These are phyloP conservation scores for Caenorhabditis sp. DNA, from an alignment of 2,888 invertebrate genomes.

Conservation along the genomic window DNA sequence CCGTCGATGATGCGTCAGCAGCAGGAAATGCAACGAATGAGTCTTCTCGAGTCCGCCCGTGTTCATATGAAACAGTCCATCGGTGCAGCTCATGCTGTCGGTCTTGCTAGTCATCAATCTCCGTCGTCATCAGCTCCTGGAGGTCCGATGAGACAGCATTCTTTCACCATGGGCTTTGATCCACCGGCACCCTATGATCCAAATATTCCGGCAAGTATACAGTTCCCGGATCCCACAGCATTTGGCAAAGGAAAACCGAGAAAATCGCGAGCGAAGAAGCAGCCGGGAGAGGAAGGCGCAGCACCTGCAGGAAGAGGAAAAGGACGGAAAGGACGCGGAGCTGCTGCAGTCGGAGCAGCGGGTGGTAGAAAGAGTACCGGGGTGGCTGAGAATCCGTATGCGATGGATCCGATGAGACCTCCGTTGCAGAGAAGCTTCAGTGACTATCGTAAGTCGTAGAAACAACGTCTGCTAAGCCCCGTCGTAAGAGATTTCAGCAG, in stretches of 20 bases:
- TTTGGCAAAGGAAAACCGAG: slow-evolving; percentile 38
- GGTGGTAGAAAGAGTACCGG: slow-evolving; percentile 59
- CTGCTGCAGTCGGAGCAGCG: slow-evolving; percentile 23
- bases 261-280: slow-evolving; percentile 42
- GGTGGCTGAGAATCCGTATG: slow-evolving; percentile 25
- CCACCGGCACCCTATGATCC: slow-evolving; percentile 55
- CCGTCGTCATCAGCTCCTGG: slow-evolving; percentile 11
- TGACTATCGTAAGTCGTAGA: slow-evolving; percentile 50
- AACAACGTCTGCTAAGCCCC: no score
- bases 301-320: slow-evolving; percentile 34
- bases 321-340: slow-evolving; percentile 43
- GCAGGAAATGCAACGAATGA: slow-evolving; percentile 42
- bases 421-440: slow-evolving; percentile 64
- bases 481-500: slow-evolving; percentile 20
- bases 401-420: slow-evolving; percentile 57
- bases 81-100: slow-evolving; percentile 63
- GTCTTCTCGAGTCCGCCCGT: slow-evolving; percentile 63
- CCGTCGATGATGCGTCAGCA: slow-evolving; percentile 1
- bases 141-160: slow-evolving; percentile 44
- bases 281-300: slow-evolving; percentile 15
- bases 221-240: slow-evolving; percentile 27
- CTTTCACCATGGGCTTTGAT: slow-evolving; percentile 55
- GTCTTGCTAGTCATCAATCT: slow-evolving; percentile 43
- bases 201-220: slow-evolving; percentile 42
- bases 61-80: slow-evolving; percentile 67